These are phyloP conservation scores for Sinonovacula constricta DNA, from an alignment of 1,140 invertebrate genomes.

Conservation along the genomic window DNA sequence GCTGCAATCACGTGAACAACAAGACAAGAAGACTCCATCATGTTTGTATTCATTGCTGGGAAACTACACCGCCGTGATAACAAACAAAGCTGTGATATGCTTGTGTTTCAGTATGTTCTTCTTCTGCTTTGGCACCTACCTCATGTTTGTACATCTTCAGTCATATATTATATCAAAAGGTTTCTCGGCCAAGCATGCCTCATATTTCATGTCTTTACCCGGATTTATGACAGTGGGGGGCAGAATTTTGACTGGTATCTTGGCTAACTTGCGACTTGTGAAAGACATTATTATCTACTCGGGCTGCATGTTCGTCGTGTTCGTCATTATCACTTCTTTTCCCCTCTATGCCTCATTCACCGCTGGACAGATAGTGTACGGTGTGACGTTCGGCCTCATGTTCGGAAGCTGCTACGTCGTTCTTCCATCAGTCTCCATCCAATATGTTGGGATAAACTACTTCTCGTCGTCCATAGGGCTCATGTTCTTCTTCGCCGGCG, in stretches of 20 bases:
- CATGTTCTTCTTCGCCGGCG: constrained; percentile 19
- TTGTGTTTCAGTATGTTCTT: constrained; percentile 26
- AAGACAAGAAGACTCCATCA: neutral
- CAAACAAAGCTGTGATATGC: constrained; percentile 13
- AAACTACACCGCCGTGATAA: neutral
- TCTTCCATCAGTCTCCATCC: constrained; percentile 12
- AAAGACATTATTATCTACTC: constrained; percentile 18
- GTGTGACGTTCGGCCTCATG: constrained; percentile 8
- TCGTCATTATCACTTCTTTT: constrained; percentile 5
- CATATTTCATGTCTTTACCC: constrained; percentile 28
- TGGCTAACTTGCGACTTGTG: neutral
- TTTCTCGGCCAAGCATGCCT: neutral
- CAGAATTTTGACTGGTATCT: constrained; percentile 17
- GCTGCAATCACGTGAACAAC: neutral
- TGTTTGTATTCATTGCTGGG: neutral
- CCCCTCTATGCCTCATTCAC: constrained; percentile 8
- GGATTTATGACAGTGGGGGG: constrained; percentile 12
- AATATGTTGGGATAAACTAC: constrained; percentile 18
- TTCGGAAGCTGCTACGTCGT: constrained; percentile 27
- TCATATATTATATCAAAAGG: constrained; percentile 18
- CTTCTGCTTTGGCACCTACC: constrained; percentile 21
- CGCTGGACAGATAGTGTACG: constrained; percentile 23
- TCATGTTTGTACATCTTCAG: constrained; percentile 35
- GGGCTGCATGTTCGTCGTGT: constrained; percentile 6
- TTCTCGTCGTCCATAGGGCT: constrained; percentile 22